Conservation (phyloP, 1,140 invertebrate species). For the Hycleus phaleratus region DNA sequence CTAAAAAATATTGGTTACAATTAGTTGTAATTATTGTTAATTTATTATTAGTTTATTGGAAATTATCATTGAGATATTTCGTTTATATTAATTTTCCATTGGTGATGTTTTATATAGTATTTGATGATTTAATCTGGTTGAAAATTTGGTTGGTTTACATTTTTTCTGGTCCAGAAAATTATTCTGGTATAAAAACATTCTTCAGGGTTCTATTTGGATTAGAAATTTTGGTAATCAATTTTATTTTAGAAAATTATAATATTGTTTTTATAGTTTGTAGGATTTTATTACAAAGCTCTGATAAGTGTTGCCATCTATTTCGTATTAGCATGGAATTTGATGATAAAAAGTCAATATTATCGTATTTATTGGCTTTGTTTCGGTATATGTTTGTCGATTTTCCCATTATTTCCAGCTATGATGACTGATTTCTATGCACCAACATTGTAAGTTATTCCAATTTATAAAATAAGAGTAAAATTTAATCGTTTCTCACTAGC, state of each 20-base stretch:
- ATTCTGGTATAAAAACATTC: too few relatives aligned
- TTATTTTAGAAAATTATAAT: neutral
- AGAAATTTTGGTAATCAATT: slow-evolving; percentile 3
- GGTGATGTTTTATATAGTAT: slow-evolving; percentile 1
- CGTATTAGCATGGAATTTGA: neutral
- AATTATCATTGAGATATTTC: slow-evolving; percentile 22
- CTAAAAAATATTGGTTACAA: neutral
- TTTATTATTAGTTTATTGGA: too few relatives aligned
- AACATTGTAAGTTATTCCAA: slow-evolving; percentile 20
- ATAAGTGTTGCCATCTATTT: slow-evolving; percentile 4
- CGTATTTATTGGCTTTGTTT: neutral
- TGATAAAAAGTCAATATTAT: too few relatives aligned
- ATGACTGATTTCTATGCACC: slow-evolving; percentile 29
- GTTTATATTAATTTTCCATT: slow-evolving; percentile 29
- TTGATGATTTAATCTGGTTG: too few relatives aligned
- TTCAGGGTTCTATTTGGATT: neutral
- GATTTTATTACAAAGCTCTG: neutral
- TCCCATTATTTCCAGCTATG: slow-evolving; percentile 31
- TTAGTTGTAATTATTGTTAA: neutral
- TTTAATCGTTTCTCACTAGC: slow-evolving; percentile 6
- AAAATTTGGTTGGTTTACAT: too few relatives aligned
- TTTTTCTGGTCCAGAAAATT: too few relatives aligned
- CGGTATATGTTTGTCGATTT: slow-evolving; percentile 21
- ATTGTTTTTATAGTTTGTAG: neutral
- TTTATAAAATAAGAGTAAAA: too few relatives aligned